Conservation (phyloP, 2,113 vertebrate species). For the Steatornis caripensis region DNA sequence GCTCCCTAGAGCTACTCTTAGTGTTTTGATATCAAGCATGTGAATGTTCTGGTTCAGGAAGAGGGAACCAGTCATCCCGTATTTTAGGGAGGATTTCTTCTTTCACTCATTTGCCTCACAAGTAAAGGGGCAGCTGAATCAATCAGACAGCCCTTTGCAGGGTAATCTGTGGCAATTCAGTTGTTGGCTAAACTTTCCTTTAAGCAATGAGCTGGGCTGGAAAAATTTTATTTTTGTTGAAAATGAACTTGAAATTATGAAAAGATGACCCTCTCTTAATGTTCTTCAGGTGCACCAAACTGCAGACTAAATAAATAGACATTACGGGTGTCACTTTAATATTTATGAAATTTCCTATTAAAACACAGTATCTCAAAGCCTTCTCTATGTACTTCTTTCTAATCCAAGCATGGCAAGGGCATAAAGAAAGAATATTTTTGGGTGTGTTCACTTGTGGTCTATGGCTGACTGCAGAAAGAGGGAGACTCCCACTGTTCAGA, state of each 20-base stretch:
- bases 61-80: not conserved
- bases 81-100: not conserved
- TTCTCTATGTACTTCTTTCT: not conserved
- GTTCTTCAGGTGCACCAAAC: not conserved
- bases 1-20: not conserved
- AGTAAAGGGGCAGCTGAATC: not conserved
- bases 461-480: not conserved
- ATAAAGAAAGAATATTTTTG: not conserved
- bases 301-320: not conserved
- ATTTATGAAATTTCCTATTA: not conserved
- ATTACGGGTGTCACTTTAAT: fast-evolving
- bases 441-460: not conserved
- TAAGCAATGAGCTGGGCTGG: not conserved
- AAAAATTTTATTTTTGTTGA: not conserved
- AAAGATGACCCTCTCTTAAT: not conserved
- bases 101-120: not conserved
- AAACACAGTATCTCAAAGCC: not conserved
- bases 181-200: not conserved
- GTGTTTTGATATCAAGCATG: not conserved
- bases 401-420: not conserved
- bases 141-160: not conserved
- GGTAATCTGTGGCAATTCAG: not conserved
- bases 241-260: not conserved
- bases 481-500: not conserved
- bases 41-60: not conserved